These are phyloP conservation scores for Mirza zaza DNA, from an alignment of 2,113 vertebrate species.

Conservation along the genomic window DNA sequence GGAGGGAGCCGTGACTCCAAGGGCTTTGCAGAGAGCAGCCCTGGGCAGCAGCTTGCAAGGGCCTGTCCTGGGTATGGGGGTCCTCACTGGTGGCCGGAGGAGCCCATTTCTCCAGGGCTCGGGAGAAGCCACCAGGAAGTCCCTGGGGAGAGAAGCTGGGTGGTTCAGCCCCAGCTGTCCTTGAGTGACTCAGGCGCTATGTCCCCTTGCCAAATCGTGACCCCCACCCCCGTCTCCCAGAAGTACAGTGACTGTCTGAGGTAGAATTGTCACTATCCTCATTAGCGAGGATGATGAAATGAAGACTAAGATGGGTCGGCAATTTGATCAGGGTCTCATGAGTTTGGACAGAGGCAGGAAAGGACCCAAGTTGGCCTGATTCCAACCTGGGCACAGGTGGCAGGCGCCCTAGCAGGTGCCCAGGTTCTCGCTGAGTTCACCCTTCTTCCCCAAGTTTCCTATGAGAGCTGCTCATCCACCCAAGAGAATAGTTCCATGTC, in stretches of 20 bases:
- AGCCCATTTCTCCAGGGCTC: not conserved
- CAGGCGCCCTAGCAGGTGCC: too few relatives aligned
- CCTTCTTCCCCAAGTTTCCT: not conserved
- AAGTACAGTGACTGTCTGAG: rapidly evolving
- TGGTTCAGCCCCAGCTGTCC: not conserved
- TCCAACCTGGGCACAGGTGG: not conserved
- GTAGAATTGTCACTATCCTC: too few relatives aligned
- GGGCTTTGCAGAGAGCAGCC: not conserved
- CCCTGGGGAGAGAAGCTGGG: not conserved
- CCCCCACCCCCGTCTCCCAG: not conserved
- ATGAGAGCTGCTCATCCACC: not conserved
- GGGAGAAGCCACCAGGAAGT: not conserved
- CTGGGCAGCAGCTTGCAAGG: not conserved
- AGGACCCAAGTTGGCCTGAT: not conserved
- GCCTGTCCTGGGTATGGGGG: not conserved
- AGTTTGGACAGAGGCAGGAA: not conserved
- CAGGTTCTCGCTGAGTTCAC: rapidly evolving
- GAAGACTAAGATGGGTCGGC: not conserved
- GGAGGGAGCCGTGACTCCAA: rapidly evolving
- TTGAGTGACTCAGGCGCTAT: not conserved
- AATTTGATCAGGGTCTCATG: not conserved
- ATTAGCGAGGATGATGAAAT: not conserved
- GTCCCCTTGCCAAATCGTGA: not conserved
- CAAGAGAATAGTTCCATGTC: not conserved
- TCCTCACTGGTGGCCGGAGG: not conserved